phyloP scores from a whole-genome alignment of 2,888 invertebrate genomes.

The Clusia tigrina region DNA sequence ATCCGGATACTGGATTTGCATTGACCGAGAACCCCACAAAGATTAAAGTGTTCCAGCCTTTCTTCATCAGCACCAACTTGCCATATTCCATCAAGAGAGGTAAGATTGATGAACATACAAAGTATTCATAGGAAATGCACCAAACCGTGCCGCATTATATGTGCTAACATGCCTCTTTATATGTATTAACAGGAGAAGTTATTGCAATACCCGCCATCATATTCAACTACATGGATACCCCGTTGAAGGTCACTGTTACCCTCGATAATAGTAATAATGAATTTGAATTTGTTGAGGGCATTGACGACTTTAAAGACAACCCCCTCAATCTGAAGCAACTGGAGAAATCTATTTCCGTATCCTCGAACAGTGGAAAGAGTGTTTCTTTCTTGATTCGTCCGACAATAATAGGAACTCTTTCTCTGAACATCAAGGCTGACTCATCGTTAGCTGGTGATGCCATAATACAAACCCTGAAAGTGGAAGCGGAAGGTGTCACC shows the following conservation, averaged over 20 bases:
- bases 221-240: constrained; percentile 85
- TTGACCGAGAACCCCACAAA: constrained; percentile 67
- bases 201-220: constrained; percentile 87
- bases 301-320: constrained; percentile 76
- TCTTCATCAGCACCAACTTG: constrained; percentile 77
- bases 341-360: constrained; percentile 67
- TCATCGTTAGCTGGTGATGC: constrained; percentile 81
- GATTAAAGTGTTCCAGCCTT: constrained; percentile 77
- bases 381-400: constrained; percentile 88
- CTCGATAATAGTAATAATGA: constrained; percentile 82
- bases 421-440: constrained; percentile 78
- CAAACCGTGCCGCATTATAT: not conserved
- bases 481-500: constrained; percentile 83
- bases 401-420: constrained; percentile 74
- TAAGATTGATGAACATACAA: too few relatives aligned
- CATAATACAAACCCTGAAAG: constrained; percentile 75
- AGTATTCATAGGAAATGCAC: not conserved
- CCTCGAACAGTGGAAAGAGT: constrained; percentile 77
- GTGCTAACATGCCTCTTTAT: not conserved
- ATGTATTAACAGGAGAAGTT: constrained; percentile 79
- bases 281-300: constrained; percentile 82
- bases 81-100: constrained; percentile 80
- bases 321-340: constrained; percentile 67
- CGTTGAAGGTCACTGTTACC: constrained; percentile 81
- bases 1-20: constrained; percentile 78